Conservation (phyloP, 2,888 invertebrate species). For the Acleris cristana region DNA sequence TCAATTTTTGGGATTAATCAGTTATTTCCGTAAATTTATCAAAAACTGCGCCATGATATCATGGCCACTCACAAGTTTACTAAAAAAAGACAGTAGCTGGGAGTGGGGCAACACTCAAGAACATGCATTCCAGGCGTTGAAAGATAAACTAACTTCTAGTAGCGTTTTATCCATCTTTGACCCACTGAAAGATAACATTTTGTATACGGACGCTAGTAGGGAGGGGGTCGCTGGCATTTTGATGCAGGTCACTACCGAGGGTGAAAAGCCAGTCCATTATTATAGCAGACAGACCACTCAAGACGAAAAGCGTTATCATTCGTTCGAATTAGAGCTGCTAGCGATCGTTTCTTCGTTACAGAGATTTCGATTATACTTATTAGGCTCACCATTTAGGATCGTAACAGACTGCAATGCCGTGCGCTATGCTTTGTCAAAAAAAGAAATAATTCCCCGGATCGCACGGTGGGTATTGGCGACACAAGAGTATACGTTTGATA, state of each 20-base stretch:
- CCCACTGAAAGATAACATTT: neutral
- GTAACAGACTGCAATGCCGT: slow-evolving; percentile 11
- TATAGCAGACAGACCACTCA: slow-evolving; percentile 10
- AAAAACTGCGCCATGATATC: slow-evolving; percentile 46
- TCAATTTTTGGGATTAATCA: slow-evolving; percentile 45
- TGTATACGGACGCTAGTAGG: slow-evolving; percentile 15
- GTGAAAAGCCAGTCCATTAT: neutral
- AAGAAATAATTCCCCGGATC: slow-evolving; percentile 11
- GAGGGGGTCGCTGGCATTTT: too few relatives aligned
- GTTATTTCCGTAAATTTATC: slow-evolving; percentile 52
- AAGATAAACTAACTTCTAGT: slow-evolving; percentile 19
- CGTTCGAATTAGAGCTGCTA: slow-evolving; percentile 1
- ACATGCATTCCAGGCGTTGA: slow-evolving; percentile 32
- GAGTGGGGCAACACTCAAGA: slow-evolving; percentile 33
- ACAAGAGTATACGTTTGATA: slow-evolving; percentile 2
- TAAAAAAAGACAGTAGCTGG: slow-evolving; percentile 42
- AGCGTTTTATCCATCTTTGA: slow-evolving; percentile 9
- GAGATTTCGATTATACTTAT: slow-evolving; percentile 1
- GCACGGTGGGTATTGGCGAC: slow-evolving; percentile 13
- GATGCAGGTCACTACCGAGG: neutral
- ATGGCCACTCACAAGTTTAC: slow-evolving; percentile 44
- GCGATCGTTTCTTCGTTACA: neutral
- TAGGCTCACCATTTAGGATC: slow-evolving; percentile 1
- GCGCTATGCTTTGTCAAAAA: slow-evolving; percentile 11
- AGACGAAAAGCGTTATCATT: slow-evolving; percentile 9